Conservation (phyloP, 64 coral and sea anemone species). For the Hydrozoanthus tunicans region DNA sequence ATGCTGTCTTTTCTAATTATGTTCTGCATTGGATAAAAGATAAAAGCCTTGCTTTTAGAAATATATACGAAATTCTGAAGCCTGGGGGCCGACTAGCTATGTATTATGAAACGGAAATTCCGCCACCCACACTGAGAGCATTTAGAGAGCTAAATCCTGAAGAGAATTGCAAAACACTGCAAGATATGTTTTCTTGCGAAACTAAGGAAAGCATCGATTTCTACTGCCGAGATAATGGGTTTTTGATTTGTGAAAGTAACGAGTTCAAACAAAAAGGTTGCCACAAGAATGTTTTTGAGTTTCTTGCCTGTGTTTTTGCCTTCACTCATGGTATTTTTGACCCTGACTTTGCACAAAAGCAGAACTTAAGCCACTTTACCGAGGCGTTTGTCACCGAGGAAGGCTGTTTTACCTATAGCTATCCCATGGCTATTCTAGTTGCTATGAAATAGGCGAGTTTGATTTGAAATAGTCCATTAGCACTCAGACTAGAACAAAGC, state of each 20-base stretch:
- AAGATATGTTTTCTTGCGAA: neutral
- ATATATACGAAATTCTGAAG: conserved; percentile 11
- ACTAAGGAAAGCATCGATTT: neutral
- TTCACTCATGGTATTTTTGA: too few species aligned
- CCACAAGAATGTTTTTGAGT: too few species aligned
- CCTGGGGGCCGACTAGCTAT: neutral
- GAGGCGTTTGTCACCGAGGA: too few species aligned
- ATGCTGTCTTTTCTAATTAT: conserved; percentile 25
- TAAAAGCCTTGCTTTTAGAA: conserved; percentile 17
- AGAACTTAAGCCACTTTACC: too few species aligned
- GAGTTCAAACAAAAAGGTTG: too few species aligned
- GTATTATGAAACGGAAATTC: neutral
- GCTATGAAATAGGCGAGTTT: too few species aligned
- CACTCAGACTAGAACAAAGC: too few species aligned
- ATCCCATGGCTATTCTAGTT: too few species aligned
- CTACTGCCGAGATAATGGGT: neutral
- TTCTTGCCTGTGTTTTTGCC: too few species aligned
- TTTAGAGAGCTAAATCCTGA: conserved; percentile 1
- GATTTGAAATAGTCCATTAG: too few species aligned
- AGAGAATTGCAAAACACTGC: neutral
- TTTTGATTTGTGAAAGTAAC: neutral
- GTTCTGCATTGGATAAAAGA: conserved; percentile 58
- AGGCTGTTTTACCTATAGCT: too few species aligned
- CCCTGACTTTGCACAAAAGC: too few species aligned
- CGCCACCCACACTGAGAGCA: neutral